Conservation (phyloP, 2,888 invertebrate genomes). For the Amphiduros pacificus region DNA sequence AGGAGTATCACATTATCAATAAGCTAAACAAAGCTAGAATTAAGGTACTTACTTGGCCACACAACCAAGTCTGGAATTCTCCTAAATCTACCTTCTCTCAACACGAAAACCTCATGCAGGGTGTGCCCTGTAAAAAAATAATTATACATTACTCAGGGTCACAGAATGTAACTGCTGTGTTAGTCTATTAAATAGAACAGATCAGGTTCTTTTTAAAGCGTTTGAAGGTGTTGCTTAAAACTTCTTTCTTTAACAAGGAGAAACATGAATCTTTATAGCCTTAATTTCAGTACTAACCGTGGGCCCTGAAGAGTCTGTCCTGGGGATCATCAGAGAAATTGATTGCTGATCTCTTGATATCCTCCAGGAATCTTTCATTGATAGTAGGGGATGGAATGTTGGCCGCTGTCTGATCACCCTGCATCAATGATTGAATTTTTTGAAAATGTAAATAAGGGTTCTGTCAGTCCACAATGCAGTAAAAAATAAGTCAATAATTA, state of each 20-base stretch:
- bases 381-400: slow-evolving; percentile 72
- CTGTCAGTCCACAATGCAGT: too few relatives aligned
- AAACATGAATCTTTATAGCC: too few relatives aligned
- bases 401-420: slow-evolving; percentile 61
- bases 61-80: slow-evolving; percentile 91
- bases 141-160: background rate
- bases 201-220: too few relatives aligned
- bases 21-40: background rate
- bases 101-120: slow-evolving; percentile 80
- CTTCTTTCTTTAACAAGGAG: too few relatives aligned
- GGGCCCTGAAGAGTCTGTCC: slow-evolving; percentile 84
- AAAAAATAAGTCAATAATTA: too few relatives aligned
- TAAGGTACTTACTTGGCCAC: slow-evolving; percentile 75
- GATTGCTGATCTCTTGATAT: slow-evolving; percentile 65
- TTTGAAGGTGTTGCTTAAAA: too few relatives aligned
- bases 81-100: slow-evolving; percentile 73
- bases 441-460: too few relatives aligned
- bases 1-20: too few relatives aligned
- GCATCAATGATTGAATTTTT: background rate
- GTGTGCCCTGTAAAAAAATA: slow-evolving; percentile 69
- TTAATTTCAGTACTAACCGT: slow-evolving; percentile 74
- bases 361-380: slow-evolving; percentile 66
- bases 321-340: slow-evolving; percentile 73
- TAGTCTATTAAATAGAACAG: too few relatives aligned
- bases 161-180: too few relatives aligned